Conservation (phyloP, 2,888 invertebrate genomes). For the Acleris sparsana region DNA sequence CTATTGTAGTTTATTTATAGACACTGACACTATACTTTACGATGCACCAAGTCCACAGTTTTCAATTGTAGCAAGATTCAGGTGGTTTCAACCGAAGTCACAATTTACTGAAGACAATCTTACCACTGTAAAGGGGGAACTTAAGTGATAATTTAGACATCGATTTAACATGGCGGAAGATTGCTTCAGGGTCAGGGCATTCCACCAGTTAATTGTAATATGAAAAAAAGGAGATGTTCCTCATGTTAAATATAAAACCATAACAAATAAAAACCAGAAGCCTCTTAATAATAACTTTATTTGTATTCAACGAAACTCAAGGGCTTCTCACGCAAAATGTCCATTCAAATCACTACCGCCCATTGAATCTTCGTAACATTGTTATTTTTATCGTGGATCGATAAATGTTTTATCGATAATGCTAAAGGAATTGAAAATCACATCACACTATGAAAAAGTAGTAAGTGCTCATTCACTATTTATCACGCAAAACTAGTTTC, state of each 20-base stretch:
- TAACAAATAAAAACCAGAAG: neutral
- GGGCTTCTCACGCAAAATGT: constrained; percentile 47
- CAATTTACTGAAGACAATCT: no score
- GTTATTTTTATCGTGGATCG: constrained; percentile 35
- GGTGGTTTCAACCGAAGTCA: no score
- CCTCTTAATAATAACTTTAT: constrained; percentile 23
- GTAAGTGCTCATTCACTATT: no score
- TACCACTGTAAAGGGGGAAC: no score
- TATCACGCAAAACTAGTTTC: no score
- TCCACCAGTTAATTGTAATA: no score
- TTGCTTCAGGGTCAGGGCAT: no score
- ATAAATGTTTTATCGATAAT: neutral
- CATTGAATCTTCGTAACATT: constrained; percentile 43
- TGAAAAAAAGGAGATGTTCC: no score
- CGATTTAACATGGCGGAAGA: neutral
- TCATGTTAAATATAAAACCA: neutral
- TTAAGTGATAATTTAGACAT: neutral
- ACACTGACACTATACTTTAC: no score
- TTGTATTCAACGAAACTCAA: constrained; percentile 42
- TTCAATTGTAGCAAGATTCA: no score
- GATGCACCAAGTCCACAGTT: no score
- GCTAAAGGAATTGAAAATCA: neutral
- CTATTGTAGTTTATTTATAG: no score
- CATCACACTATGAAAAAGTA: neutral
- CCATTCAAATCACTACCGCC: constrained; percentile 46